Evolutionary conservation across 1,140 invertebrate species (phyloP).

Genomic region (Drosophila arawakana): DNA sequence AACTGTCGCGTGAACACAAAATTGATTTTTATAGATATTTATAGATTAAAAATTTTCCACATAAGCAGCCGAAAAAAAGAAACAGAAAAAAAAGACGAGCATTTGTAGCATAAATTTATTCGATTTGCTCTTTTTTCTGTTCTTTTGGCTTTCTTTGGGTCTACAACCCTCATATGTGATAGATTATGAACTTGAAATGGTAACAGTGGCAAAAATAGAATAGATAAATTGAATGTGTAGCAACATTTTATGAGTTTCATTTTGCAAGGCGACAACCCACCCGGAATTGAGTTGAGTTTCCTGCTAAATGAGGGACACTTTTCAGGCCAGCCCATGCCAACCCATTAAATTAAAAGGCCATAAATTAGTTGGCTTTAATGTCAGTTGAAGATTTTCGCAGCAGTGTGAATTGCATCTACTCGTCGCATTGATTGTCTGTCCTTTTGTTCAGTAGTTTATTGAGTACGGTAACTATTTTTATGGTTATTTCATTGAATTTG

Average conservation of each 20-base stretch:
- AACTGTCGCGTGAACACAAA: slow-evolving; percentile 79
- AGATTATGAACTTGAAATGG: slow-evolving; percentile 78
- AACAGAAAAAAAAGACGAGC: slow-evolving; percentile 35
- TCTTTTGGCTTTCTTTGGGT: too few relatives aligned
- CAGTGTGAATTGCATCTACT: slow-evolving; percentile 73
- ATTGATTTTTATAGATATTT: slow-evolving; percentile 83
- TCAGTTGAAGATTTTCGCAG: slow-evolving; percentile 69
- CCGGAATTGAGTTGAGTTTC: slow-evolving; percentile 56
- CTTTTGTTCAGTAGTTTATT: slow-evolving; percentile 55
- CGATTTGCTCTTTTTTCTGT: slow-evolving; percentile 47
- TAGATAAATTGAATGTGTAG: not conserved
- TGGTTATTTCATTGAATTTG: slow-evolving; percentile 55
- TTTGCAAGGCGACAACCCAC: slow-evolving; percentile 44
- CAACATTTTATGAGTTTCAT: slow-evolving; percentile 47
- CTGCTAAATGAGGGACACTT: slow-evolving; percentile 62
- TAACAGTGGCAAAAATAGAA: slow-evolving; percentile 59
- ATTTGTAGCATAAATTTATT: slow-evolving; percentile 75
- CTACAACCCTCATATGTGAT: slow-evolving; percentile 76
- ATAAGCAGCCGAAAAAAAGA: slow-evolving; percentile 67
- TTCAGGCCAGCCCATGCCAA: slow-evolving; percentile 77
- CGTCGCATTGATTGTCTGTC: slow-evolving; percentile 55
- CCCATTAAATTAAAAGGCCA: slow-evolving; percentile 83
- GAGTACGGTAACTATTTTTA: slow-evolving; percentile 70
- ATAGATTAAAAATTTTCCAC: slow-evolving; percentile 81
- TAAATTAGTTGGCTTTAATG: slow-evolving; percentile 80